Evolutionary conservation across 2,888 invertebrate species (phyloP).

Genomic region (Deroplatys truncata): DNA sequence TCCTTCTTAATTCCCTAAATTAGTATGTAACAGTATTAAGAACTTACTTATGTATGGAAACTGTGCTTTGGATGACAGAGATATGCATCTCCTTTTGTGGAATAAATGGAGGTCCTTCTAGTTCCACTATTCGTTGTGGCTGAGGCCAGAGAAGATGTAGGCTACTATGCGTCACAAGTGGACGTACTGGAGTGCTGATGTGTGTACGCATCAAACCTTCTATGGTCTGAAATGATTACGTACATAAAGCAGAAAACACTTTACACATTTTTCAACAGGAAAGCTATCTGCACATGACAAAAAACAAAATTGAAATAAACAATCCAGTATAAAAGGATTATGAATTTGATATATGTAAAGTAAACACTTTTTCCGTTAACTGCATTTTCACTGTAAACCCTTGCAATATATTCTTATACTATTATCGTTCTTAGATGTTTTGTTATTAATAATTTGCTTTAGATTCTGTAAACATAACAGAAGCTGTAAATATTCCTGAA

Average conservation of each 20-base stretch:
- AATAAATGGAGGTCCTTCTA: constrained; percentile 47
- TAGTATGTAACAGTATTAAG: not conserved
- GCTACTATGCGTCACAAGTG: constrained; percentile 45
- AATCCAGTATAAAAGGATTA: too few species aligned
- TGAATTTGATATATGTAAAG: too few species aligned
- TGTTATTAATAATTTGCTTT: too few species aligned
- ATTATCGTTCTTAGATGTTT: too few species aligned
- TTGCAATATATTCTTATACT: too few species aligned
- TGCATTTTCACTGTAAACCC: too few species aligned
- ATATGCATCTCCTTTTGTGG: constrained; percentile 47
- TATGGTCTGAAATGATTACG: constrained; percentile 32
- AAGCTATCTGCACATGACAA: too few species aligned
- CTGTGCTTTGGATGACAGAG: constrained; percentile 42
- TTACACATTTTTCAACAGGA: not conserved
- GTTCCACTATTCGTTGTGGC: constrained; percentile 52
- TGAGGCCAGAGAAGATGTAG: constrained; percentile 56
- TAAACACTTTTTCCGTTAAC: too few species aligned
- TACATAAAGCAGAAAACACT: not conserved
- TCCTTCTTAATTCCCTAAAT: not conserved
- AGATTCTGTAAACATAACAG: too few species aligned
- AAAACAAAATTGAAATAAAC: too few species aligned
- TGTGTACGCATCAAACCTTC: constrained; percentile 35
- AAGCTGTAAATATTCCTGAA: too few species aligned
- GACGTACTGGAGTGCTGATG: constrained; percentile 39
- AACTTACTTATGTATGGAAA: constrained; percentile 37